Conservation (phyloP, 2,888 invertebrate species). For the Drosophila emarginata region DNA sequence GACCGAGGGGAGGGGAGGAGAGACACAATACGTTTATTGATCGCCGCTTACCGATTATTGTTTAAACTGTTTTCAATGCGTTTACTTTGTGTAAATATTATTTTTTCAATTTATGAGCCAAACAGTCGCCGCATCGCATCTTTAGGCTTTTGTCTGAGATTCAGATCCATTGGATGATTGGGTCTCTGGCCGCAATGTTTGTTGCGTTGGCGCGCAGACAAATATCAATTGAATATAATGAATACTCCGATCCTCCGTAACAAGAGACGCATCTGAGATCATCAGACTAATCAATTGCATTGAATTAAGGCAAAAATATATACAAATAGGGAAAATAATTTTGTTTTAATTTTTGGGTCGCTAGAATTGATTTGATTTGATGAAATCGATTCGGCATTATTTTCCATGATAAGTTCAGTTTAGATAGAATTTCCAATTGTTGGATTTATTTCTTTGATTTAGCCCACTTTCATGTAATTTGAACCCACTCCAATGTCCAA, state of each 20-base stretch:
- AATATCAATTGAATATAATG: slow-evolving; percentile 67
- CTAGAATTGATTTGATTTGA: too few relatives aligned
- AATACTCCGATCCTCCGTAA: slow-evolving; percentile 51
- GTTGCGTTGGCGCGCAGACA: slow-evolving; percentile 64
- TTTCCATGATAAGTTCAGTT: too few relatives aligned
- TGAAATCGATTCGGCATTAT: too few relatives aligned
- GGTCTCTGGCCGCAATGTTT: slow-evolving; percentile 27
- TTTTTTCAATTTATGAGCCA: slow-evolving; percentile 76
- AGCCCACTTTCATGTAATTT: background rate
- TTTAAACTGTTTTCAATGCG: slow-evolving; percentile 79
- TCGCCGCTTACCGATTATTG: slow-evolving; percentile 75
- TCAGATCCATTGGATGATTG: slow-evolving; percentile 9
- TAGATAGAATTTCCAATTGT: too few relatives aligned
- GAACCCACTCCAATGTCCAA: background rate
- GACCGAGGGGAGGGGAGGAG: too few relatives aligned
- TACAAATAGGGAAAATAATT: too few relatives aligned
- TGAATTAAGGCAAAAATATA: slow-evolving; percentile 2
- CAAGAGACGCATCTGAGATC: slow-evolving; percentile 17
- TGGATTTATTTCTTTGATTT: too few relatives aligned
- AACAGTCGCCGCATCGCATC: background rate
- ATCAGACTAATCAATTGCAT: too few relatives aligned
- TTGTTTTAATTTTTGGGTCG: too few relatives aligned
- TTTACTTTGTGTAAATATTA: slow-evolving; percentile 78
- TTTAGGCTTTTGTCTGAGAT: slow-evolving; percentile 32
- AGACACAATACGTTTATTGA: slow-evolving; percentile 72